Conservation (phyloP, 2,797 vertebrate genomes). For the Oreonectes daqikongensis region DNA sequence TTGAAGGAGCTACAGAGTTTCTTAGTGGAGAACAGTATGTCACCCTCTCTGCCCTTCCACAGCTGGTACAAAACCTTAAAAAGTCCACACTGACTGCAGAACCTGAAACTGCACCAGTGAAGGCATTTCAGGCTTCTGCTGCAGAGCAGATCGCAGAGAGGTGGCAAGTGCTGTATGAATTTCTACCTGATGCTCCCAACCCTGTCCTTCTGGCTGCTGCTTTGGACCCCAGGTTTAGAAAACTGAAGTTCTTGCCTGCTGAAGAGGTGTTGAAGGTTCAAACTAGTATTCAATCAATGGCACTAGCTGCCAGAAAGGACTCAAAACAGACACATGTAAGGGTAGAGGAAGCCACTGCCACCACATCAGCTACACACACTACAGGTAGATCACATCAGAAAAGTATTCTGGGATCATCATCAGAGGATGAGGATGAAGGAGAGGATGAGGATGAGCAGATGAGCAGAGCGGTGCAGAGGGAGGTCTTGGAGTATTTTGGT, state of each 20-base stretch:
- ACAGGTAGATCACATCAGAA: too few species aligned
- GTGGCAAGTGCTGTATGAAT: slow-evolving; percentile 29
- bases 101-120: slow-evolving; percentile 48
- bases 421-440: too few species aligned
- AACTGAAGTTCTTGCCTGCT: slow-evolving; percentile 41
- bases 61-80: slow-evolving; percentile 47
- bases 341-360: slow-evolving; percentile 15
- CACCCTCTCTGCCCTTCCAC: slow-evolving; percentile 50
- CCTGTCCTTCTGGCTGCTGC: slow-evolving; percentile 49
- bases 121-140: slow-evolving; percentile 33
- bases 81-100: slow-evolving; percentile 25
- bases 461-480: too few species aligned
- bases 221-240: slow-evolving; percentile 54
- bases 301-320: slow-evolving; percentile 46
- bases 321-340: not conserved
- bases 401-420: too few species aligned
- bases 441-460: too few species aligned
- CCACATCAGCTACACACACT: too few species aligned
- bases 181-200: slow-evolving; percentile 47
- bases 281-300: slow-evolving; percentile 43
- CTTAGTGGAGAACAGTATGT: slow-evolving; percentile 49
- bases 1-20: slow-evolving; percentile 53
- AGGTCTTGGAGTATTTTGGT: slow-evolving; percentile 25
- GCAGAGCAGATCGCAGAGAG: slow-evolving; percentile 48
- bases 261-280: slow-evolving; percentile 39